These are phyloP conservation scores for Halichoeres trimaculatus DNA, from an alignment of 2,113 vertebrate species.

Conservation along the genomic window DNA sequence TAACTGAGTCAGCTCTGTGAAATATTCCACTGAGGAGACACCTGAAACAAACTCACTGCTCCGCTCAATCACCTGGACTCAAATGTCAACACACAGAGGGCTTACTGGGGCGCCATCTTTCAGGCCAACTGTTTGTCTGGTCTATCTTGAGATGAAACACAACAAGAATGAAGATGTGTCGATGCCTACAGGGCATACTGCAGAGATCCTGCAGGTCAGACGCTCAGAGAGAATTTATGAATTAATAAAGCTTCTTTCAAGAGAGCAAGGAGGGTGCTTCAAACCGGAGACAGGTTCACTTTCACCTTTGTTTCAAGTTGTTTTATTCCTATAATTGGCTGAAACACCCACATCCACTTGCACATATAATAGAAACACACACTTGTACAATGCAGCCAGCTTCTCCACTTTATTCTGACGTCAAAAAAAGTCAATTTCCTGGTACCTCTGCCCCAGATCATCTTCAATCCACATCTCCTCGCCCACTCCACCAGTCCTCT, in stretches of 20 bases:
- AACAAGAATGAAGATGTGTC: conserved; percentile 11
- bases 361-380: not conserved
- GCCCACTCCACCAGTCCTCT: not conserved
- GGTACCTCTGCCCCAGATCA: conserved; percentile 20
- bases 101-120: not conserved
- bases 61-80: conserved; percentile 38
- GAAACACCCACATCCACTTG: not conserved
- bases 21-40: conserved; percentile 43
- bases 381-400: conserved; percentile 4
- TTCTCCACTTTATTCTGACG: conserved; percentile 35
- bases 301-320: conserved; percentile 1
- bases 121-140: conserved; percentile 9
- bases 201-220: conserved; percentile 27
- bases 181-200: not conserved
- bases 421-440: conserved; percentile 59
- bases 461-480: conserved; percentile 38
- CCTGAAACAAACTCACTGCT: conserved; percentile 21
- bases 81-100: conserved; percentile 35
- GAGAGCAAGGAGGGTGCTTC: not conserved
- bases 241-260: conserved; percentile 37
- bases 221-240: conserved; percentile 21
- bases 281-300: not conserved
- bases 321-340: not conserved
- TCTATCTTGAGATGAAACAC: not conserved
- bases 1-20: conserved; percentile 45